phyloP scores from a whole-genome alignment of 1,140 invertebrate species.

The Drosophila funebris region DNA sequence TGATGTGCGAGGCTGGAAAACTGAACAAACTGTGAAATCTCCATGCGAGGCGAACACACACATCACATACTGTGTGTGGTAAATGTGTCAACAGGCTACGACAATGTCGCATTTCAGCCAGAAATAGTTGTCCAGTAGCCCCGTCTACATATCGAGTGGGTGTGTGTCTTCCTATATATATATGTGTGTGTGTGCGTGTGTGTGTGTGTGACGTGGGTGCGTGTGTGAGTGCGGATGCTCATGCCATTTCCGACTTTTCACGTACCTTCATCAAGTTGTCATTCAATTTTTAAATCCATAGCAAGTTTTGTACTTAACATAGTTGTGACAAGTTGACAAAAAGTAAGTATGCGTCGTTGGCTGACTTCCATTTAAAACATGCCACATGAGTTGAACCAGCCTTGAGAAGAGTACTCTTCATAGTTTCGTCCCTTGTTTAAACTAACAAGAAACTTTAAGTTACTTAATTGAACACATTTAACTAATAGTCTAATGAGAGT shows the following conservation, averaged over 20 bases:
- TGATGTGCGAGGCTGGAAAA: constrained; percentile 34
- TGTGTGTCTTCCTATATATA: constrained; percentile 3
- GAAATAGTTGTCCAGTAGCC: constrained; percentile 42
- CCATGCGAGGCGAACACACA: constrained; percentile 16
- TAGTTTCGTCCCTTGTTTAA: background rate
- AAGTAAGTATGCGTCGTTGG: constrained; percentile 55
- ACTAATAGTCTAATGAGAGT: too few relatives aligned
- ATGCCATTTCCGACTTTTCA: constrained; percentile 78
- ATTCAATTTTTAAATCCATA: constrained; percentile 82
- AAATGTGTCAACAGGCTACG: constrained; percentile 71
- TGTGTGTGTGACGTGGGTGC: constrained; percentile 7
- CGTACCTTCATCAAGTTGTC: constrained; percentile 82
- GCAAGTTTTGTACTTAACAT: constrained; percentile 82
- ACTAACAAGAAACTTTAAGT: background rate
- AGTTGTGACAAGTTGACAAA: constrained; percentile 81
- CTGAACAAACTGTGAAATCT: constrained; percentile 69
- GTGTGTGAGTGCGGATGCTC: constrained; percentile 41
- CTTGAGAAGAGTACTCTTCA: background rate
- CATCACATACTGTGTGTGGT: constrained; percentile 23
- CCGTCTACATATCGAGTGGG: constrained; percentile 7
- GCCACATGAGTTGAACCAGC: constrained; percentile 37
- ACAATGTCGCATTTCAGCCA: constrained; percentile 58
- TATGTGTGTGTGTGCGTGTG: background rate
- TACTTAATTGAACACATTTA: background rate
- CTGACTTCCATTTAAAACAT: constrained; percentile 71